Evolutionary conservation across 2,797 vertebrate species (phyloP), one percentile per base, ranked within the genome.

Genomic region (Enteromius unitaeniatus): DNA sequence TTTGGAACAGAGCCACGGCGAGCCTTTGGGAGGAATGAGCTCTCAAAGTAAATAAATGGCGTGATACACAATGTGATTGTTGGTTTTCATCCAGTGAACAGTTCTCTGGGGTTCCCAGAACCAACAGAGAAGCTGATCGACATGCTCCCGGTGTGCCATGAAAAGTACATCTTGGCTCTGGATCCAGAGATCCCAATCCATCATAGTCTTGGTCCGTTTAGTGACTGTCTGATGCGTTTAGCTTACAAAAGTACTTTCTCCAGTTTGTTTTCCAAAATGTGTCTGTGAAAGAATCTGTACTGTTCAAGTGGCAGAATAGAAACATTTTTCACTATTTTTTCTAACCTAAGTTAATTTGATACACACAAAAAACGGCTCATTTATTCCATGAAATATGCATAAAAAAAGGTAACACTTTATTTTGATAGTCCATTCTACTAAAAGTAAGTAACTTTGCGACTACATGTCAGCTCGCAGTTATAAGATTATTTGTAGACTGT

Each of bases 121-220:
- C 23, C 79, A 81, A 81, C 65, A 72, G 34, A 72, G 34, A 15
- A 81, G 60, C 79, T 72, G 68, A 72, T 81, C 79, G 49, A 67
- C 79, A 72, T 60, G 53, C 69, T 76, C 45, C 21, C 70, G 47
- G 65, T 78, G 69, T 72, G 69, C 37, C 26, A 81, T 7, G 23
- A 75, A 65, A 78, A 60, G 45, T 60, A 42, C 74, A 34, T 37
- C 17, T 79, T 17, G 11, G 45, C 45, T 68, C 28, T 49, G 47
- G 51, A 79, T 49, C 1, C 2, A 79, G 64, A 37, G 28, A 68
- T 47, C 6, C 64, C 1, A 17, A 51, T 37, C 37, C 17, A 49
- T 10, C 45, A 34, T 42, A 78, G 45, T 67, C 28, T 53, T 49
- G 1, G 9, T 53, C 19, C 4, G 0, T 53, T 21, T 2, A 37